Evolutionary conservation across 2,113 vertebrate species (phyloP), one percentile per base, ranked within the genome.

Genomic region (Chionomys nivalis): DNA sequence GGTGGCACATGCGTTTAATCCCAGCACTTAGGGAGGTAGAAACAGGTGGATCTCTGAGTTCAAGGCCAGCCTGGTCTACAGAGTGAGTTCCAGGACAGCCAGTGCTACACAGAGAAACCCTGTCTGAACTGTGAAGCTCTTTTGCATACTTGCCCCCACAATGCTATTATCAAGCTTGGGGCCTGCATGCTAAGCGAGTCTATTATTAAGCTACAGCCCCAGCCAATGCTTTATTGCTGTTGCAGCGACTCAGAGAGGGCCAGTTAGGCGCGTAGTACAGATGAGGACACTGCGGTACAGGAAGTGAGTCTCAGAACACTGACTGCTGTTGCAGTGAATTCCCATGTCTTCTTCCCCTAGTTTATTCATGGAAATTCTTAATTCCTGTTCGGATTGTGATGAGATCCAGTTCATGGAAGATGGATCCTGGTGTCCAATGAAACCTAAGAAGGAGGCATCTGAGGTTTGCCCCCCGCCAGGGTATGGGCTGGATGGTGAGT

Each of bases 391-490:
- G 0, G 98, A 99, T 78, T 99, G 98, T 3, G 98, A 99, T 11
- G 98, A 99, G 97, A 99, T 99, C 5, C 98, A 99, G 96, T 99
- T 99, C 96, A 98, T 98, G 98, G 98, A 99, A 91, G 98, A 99
- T 0, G 98, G 98, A 26, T 99, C 98, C 93, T 99, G 98, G 98
- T 98, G 98, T 79, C 98, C 98, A 39, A 98, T 99, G 98, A 99
- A 98, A 95, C 98, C 98, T 9, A 98, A 98, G 96, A 98, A 98
- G 96, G 98, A 98, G 97, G 98, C 98, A 52, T 98, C 97, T 97
- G 98, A 99, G 94, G 81, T 98, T 92, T 98, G 98, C 97, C 98
- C 98, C 96, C 28, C 98, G 0, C 63, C 98, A 26, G 93, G 97
- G 1, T 98, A 98, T 98, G 96, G 97, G 61, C 96, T 98, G 65